Evolutionary conservation across 2,797 vertebrate genomes (phyloP).

Genomic region (Periparus ater): DNA sequence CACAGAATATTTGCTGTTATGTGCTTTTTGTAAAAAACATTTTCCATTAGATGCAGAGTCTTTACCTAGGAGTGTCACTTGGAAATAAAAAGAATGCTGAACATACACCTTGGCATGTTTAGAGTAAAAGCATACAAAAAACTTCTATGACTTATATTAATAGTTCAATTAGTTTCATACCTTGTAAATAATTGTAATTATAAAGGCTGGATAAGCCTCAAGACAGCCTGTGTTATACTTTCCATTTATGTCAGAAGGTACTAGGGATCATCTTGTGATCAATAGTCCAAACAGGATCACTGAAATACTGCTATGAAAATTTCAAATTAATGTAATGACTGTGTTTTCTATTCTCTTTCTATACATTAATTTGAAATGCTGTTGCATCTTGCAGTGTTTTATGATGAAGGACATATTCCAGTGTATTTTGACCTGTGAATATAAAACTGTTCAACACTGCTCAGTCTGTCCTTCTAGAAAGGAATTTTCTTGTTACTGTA

Average conservation of each 20-base stretch:
- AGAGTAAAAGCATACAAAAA: neutral
- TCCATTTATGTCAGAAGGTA: neutral
- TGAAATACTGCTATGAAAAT: neutral
- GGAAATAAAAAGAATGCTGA: neutral
- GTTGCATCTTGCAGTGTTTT: neutral
- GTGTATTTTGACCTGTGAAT: neutral
- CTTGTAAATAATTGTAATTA: neutral
- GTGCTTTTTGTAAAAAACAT: neutral
- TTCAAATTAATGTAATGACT: neutral
- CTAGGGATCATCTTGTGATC: neutral
- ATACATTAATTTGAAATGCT: neutral
- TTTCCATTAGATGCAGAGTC: neutral
- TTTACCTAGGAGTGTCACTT: neutral
- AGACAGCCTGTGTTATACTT: neutral
- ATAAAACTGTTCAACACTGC: neutral
- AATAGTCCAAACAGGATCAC: neutral
- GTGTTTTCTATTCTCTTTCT: neutral
- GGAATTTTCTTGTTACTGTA: neutral
- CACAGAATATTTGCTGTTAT: neutral
- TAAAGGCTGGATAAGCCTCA: neutral
- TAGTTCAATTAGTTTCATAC: neutral
- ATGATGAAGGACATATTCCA: neutral
- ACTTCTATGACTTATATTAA: neutral
- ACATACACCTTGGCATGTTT: neutral
- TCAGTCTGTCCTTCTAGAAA: neutral